Evolutionary conservation across 1,140 invertebrate genomes (phyloP).

Genomic region (Procambarus clarkii): DNA sequence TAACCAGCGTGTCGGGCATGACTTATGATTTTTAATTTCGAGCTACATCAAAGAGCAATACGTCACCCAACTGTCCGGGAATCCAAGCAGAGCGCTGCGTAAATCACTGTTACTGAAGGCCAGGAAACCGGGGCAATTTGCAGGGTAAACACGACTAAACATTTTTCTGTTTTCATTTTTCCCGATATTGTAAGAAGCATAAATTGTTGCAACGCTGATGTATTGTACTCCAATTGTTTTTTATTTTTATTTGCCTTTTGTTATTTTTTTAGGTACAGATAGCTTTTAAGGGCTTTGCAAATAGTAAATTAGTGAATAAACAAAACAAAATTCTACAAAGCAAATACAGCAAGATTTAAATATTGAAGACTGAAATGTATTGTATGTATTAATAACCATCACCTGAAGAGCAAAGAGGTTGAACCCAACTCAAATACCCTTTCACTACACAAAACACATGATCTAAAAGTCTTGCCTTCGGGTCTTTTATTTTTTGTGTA

Average conservation of each 20-base stretch:
- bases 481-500: not conserved
- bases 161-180: constrained; percentile 56
- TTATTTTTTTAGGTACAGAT: not conserved
- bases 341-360: too few relatives aligned
- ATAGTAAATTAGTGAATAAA: too few relatives aligned
- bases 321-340: too few relatives aligned
- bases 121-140: constrained; percentile 65
- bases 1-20: constrained; percentile 68
- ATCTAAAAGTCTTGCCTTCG: not conserved
- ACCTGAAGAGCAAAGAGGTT: not conserved
- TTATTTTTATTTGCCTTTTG: constrained; percentile 4
- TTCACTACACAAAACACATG: not conserved
- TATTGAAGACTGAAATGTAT: too few relatives aligned
- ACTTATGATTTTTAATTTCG: constrained; percentile 70
- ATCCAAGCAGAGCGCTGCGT: constrained; percentile 65
- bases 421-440: not conserved
- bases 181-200: constrained; percentile 59
- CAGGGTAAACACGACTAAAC: constrained; percentile 66
- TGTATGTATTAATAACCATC: too few relatives aligned
- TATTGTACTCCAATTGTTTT: constrained; percentile 26
- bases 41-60: constrained; percentile 70
- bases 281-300: too few relatives aligned
- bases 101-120: constrained; percentile 68
- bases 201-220: constrained; percentile 39
- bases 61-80: constrained; percentile 58